These are phyloP conservation scores for Pygmarrhopalites habei DNA, from an alignment of 1,140 invertebrate genomes.

Conservation along the genomic window DNA sequence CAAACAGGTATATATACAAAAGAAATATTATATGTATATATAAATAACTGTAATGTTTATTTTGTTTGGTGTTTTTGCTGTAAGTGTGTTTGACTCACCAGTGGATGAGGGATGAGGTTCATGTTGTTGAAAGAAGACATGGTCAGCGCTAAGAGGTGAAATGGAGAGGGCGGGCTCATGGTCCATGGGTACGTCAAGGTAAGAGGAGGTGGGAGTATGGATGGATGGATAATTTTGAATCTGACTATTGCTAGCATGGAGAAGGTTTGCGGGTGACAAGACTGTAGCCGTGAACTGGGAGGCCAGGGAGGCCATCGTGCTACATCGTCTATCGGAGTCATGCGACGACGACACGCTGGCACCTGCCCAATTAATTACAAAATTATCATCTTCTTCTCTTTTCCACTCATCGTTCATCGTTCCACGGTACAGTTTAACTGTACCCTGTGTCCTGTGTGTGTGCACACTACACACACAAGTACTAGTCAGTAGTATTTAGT, in stretches of 20 bases:
- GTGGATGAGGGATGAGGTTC: slow-evolving; percentile 26
- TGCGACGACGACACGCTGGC: slow-evolving; percentile 41
- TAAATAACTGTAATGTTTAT: no score
- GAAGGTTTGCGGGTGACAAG: slow-evolving; percentile 30
- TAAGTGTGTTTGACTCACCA: background rate
- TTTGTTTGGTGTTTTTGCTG: no score
- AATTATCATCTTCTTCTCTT: slow-evolving; percentile 7
- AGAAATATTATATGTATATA: no score
- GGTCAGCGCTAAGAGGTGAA: slow-evolving; percentile 36
- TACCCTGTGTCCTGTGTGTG: no score
- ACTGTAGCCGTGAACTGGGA: slow-evolving; percentile 41
- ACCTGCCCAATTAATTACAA: slow-evolving; percentile 25
- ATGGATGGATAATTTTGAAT: slow-evolving; percentile 6
- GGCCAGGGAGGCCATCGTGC: slow-evolving; percentile 37
- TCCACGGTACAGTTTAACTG: no score
- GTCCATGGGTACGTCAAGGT: slow-evolving; percentile 32
- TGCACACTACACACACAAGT: no score
- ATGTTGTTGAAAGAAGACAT: slow-evolving; percentile 38
- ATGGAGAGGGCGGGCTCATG: slow-evolving; percentile 30
- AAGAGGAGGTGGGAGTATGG: slow-evolving; percentile 39
- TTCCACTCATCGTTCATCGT: no score
- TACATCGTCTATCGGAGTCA: slow-evolving; percentile 35
- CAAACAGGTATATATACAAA: no score
- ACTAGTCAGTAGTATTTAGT: background rate
- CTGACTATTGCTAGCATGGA: slow-evolving; percentile 6